A percentile compares a stretch with the other conserved stretches of the same genome.
Evolutionary conservation across 1,140 invertebrate genomes (phyloP).

Genomic region (Zaprionus taronus): DNA sequence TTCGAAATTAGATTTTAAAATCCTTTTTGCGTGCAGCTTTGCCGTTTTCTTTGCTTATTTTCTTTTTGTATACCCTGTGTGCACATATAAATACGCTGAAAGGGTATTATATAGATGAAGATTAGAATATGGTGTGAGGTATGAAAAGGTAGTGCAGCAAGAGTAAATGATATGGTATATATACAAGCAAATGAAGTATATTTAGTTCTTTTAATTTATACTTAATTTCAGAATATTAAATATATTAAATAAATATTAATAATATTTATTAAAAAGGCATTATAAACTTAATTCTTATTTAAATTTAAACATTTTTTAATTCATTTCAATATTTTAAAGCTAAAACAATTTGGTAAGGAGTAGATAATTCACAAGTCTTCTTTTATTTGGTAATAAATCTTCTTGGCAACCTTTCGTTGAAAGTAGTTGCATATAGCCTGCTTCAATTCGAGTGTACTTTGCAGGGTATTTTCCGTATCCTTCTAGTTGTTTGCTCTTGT

Average conservation of each 20-base stretch:
- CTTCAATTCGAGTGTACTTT: not conserved
- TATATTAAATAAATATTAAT: not conserved
- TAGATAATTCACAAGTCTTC: too few relatives aligned
- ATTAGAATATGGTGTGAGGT: not conserved
- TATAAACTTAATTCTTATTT: not conserved
- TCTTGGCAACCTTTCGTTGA: not conserved
- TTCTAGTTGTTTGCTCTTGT: not conserved
- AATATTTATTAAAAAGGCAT: too few relatives aligned
- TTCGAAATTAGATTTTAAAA: slow-evolving; percentile 83
- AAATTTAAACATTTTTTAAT: not conserved
- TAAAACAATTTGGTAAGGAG: too few relatives aligned
- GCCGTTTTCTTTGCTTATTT: slow-evolving; percentile 38
- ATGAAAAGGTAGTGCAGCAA: not conserved
- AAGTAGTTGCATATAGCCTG: not conserved
- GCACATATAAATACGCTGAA: not conserved
- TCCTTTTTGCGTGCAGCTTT: slow-evolving; percentile 63
- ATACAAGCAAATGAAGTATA: too few relatives aligned
- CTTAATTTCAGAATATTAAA: too few relatives aligned
- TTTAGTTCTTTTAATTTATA: too few relatives aligned
- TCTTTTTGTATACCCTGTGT: slow-evolving; percentile 2
- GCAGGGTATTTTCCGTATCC: not conserved
- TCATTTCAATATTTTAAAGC: not conserved
- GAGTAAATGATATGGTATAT: not conserved
- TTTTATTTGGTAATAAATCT: too few relatives aligned
- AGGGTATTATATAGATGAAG: not conserved